These are phyloP conservation scores for Kradibia gibbosae DNA, from an alignment of 1,140 invertebrate species.

Conservation along the genomic window DNA sequence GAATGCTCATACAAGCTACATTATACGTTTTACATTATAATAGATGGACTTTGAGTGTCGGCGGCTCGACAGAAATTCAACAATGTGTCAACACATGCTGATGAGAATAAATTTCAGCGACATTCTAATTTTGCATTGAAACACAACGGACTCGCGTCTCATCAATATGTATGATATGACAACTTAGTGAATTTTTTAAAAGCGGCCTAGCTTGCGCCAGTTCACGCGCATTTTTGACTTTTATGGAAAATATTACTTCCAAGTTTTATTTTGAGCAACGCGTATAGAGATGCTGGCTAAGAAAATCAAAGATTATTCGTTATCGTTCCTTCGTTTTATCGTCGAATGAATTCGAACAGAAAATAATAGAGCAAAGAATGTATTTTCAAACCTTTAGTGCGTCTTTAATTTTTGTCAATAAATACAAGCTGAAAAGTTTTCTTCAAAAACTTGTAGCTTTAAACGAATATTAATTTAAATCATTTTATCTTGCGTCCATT, in stretches of 20 bases:
- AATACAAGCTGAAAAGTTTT: too few species aligned
- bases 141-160: not conserved
- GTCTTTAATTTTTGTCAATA: too few species aligned
- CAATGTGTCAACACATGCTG: constrained; percentile 23
- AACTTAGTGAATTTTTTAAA: not conserved
- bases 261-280: not conserved
- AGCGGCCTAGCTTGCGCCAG: not conserved
- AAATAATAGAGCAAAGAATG: not conserved
- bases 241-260: not conserved
- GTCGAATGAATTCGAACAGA: not conserved
- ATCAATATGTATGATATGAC: constrained; percentile 26
- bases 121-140: constrained; percentile 22
- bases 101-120: constrained; percentile 35
- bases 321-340: not conserved
- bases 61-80: not conserved
- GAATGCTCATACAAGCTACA: constrained; percentile 2
- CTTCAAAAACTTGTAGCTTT: too few species aligned
- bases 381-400: not conserved
- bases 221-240: not conserved
- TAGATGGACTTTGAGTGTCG: not conserved
- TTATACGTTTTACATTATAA: constrained; percentile 5
- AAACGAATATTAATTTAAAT: too few species aligned
- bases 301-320: not conserved
- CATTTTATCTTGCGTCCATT: too few species aligned
- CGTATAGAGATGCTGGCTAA: not conserved